These are phyloP conservation scores for Helicolenus hilgendorfi DNA, from an alignment of 2,797 vertebrate genomes.

Conservation along the genomic window DNA sequence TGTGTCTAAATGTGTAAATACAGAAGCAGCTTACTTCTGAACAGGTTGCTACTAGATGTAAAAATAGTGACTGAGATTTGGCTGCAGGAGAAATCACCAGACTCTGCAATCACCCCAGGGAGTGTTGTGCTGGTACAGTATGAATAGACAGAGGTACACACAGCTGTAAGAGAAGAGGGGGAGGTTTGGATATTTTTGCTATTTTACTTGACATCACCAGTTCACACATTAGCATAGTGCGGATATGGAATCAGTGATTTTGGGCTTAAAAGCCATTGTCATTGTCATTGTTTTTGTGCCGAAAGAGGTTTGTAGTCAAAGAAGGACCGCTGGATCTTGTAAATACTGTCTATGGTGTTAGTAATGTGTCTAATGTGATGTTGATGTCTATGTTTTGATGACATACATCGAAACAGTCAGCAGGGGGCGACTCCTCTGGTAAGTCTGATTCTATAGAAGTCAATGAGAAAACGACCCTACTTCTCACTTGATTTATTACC, in stretches of 20 bases:
- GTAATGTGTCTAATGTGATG: too few relatives aligned
- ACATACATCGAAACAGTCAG: too few relatives aligned
- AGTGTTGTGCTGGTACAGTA: background rate
- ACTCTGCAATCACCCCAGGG: background rate
- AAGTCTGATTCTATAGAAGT: too few relatives aligned
- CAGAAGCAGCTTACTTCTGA: background rate
- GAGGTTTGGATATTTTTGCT: background rate
- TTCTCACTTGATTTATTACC: too few relatives aligned
- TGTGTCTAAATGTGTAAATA: background rate
- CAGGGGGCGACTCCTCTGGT: too few relatives aligned
- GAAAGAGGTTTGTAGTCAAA: background rate
- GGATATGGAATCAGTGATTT: background rate
- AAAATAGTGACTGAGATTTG: background rate
- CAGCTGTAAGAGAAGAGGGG: background rate
- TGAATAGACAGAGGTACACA: constrained; percentile 4
- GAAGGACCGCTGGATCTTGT: background rate
- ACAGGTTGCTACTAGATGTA: background rate
- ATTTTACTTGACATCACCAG: background rate
- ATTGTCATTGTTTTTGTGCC: background rate
- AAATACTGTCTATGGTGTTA: too few relatives aligned
- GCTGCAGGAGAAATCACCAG: background rate
- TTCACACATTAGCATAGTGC: background rate
- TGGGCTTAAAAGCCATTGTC: background rate
- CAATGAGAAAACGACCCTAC: too few relatives aligned
- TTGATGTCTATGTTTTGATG: too few relatives aligned